phyloP scores from a whole-genome alignment of 2,113 vertebrate genomes.

The Aegithalos caudatus region DNA sequence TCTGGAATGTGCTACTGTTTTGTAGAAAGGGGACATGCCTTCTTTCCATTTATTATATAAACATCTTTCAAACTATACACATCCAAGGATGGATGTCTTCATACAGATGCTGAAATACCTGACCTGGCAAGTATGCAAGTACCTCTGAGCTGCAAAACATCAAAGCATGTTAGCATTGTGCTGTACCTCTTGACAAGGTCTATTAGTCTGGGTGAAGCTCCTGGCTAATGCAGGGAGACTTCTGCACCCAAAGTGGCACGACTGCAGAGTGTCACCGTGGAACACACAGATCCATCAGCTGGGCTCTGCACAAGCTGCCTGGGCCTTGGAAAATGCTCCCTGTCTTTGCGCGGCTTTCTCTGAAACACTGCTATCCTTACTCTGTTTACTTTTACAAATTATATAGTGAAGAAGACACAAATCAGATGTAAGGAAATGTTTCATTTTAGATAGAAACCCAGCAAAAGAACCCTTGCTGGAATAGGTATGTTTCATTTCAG shows the following conservation, averaged over 20 bases:
- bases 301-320: neutral
- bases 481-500: neutral
- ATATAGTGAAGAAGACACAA: neutral
- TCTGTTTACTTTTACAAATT: neutral
- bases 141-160: constrained; percentile 10
- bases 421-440: neutral
- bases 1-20: neutral
- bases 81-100: neutral
- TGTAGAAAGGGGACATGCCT: neutral
- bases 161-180: neutral
- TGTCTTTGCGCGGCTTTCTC: accelerated
- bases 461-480: neutral
- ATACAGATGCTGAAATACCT: neutral
- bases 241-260: neutral
- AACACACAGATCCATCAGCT: neutral
- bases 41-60: neutral
- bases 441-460: neutral
- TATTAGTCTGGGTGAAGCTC: neutral
- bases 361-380: neutral
- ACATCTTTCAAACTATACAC: neutral
- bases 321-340: neutral
- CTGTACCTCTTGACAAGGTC: neutral
- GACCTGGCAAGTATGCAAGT: constrained; percentile 30
- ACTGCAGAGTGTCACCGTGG: neutral
- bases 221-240: neutral